These are phyloP conservation scores for Hecatera dysodea DNA, from an alignment of 2,888 invertebrate species.

Conservation along the genomic window DNA sequence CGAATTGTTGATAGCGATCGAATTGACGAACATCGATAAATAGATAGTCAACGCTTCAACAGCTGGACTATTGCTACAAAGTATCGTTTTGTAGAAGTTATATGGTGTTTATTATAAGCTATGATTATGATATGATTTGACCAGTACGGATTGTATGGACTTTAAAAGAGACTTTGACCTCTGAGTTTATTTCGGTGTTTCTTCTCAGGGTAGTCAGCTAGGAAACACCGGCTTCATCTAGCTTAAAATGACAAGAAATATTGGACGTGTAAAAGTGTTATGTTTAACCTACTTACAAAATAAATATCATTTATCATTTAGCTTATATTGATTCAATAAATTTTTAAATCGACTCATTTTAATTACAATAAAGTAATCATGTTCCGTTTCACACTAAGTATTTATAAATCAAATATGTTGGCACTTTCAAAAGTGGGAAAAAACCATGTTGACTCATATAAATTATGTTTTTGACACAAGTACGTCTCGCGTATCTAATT, in stretches of 20 bases:
- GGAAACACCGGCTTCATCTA: too few species aligned
- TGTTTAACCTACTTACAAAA: too few species aligned
- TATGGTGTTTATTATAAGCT: not conserved
- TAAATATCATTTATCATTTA: too few species aligned
- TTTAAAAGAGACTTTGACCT: too few species aligned
- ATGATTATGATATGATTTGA: too few species aligned
- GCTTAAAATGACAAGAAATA: too few species aligned
- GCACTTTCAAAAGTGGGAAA: not conserved
- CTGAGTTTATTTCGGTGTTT: too few species aligned
- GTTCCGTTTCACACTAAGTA: not conserved
- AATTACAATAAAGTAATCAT: not conserved
- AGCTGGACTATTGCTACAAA: not conserved
- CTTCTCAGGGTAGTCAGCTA: too few species aligned
- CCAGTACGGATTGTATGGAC: too few species aligned
- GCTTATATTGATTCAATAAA: too few species aligned
- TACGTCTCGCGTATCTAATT: constrained; percentile 56
- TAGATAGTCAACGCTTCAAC: not conserved
- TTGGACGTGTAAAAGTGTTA: too few species aligned
- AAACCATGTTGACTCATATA: not conserved
- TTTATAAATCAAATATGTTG: not conserved
- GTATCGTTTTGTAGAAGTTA: not conserved
- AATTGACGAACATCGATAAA: not conserved
- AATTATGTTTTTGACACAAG: constrained; percentile 24
- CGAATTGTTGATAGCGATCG: not conserved
- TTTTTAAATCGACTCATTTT: not conserved